A percentile compares a stretch with the other conserved stretches of the same genome.
Evolutionary conservation across 2,797 vertebrate species (phyloP).

Genomic region (Pyrrhura leucotis): DNA sequence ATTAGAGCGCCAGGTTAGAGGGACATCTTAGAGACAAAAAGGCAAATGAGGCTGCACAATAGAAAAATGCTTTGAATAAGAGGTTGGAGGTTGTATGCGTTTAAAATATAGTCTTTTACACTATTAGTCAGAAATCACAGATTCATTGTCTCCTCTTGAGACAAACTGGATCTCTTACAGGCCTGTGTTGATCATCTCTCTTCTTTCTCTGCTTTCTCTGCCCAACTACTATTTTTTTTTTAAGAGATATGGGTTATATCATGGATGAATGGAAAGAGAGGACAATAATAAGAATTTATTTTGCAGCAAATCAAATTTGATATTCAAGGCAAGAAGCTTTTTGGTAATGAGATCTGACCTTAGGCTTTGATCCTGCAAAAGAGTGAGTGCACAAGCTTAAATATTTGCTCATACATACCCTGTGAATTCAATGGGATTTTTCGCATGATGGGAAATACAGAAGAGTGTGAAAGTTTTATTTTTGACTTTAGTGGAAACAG

Average conservation of each 20-base stretch:
- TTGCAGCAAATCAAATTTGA: neutral
- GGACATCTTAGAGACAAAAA: neutral
- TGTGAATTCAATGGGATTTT: neutral
- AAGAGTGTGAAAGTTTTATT: neutral
- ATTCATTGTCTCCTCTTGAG: neutral
- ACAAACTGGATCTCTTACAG: neutral
- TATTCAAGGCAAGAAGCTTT: neutral
- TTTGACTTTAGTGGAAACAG: neutral
- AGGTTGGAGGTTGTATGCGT: neutral
- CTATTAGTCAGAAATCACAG: neutral
- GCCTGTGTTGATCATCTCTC: neutral
- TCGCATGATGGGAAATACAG: neutral
- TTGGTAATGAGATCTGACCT: neutral
- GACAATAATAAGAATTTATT: neutral
- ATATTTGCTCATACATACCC: neutral
- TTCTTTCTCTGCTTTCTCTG: neutral
- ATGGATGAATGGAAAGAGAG: neutral
- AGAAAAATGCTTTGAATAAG: neutral
- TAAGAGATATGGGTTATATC: neutral
- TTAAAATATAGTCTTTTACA: neutral
- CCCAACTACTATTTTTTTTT: neutral
- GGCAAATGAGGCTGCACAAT: accelerated
- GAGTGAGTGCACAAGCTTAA: neutral
- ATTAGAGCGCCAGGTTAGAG: neutral
- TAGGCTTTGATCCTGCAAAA: neutral